Base-by-base conservation (phyloP, 2,113 vertebrate genomes). In the Suncus etruscus region DNA sequence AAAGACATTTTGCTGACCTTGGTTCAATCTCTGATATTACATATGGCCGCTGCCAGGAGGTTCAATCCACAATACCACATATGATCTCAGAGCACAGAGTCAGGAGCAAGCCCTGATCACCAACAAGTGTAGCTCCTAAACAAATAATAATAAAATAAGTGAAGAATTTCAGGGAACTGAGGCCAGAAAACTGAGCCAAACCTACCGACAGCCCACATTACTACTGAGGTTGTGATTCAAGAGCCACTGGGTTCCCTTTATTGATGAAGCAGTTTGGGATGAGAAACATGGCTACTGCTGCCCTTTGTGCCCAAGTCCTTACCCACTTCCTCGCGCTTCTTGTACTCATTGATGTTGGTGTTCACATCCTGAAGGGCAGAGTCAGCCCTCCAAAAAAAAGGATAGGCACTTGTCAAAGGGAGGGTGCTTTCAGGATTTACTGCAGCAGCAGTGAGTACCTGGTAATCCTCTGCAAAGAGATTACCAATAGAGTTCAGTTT, bases 321-420 rank as follows among this genome's bases (percentile, higher is more conserved):
- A 99, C 99, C 99, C 22, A 99, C 98, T 99, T 99, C 99, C 93
- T 98, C 97, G 97, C 98, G 98, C 94, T 98, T 98, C 77, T 99
- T 99, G 97, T 99, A 98, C 96, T 99, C 99, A 1, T 99, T 99
- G 97, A 99, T 99, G 94, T 98, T 98, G 96, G 97, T 94, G 47
- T 99, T 99, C 75, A 99, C 93, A n/a, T 98, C 98, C 73, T 98
- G 81, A 95, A 99, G 97, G 81, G 98, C 96, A 20, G 96, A 97
- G 5, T 96, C 95, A 0, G 99, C 98, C 68, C 97, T 96, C 96
- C 98, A 97, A 93, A 99, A 97, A 11, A 97, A 96, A 0, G 87
- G 22, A 45, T 98, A 98, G 10, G 98, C 97, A 0, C 97, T 97
- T 97, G 98, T 95, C 1, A 85, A 77, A 5, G 84, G 76, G 0